A percentile compares a stretch with the other conserved stretches of the same genome.
Conservation (phyloP, 2,888 invertebrate genomes). For the Hypercompe scribonia region DNA sequence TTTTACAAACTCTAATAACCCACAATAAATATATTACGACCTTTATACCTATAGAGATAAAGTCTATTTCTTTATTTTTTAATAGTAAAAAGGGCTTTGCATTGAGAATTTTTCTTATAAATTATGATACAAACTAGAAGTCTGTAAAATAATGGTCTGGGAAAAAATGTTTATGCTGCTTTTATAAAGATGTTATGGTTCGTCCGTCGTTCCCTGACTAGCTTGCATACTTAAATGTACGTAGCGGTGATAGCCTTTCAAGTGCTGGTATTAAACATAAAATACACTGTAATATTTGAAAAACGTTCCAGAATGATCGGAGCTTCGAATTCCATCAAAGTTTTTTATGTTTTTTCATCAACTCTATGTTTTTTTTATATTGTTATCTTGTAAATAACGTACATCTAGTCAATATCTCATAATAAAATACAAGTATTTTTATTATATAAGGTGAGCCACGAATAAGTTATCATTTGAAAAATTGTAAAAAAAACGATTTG, state of each 20-base stretch:
- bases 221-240: constrained; percentile 25
- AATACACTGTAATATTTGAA: neutral
- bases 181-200: constrained; percentile 27
- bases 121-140: constrained; percentile 52
- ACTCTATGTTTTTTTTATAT: neutral
- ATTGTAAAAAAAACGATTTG: too few species aligned
- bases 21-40: constrained; percentile 13
- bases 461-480: too few species aligned
- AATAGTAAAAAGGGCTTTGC: constrained; percentile 15
- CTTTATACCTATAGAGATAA: constrained; percentile 15
- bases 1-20: constrained; percentile 14
- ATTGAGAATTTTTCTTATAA: constrained; percentile 49
- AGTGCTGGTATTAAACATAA: constrained; percentile 3
- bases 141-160: constrained; percentile 46
- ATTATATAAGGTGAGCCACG: too few species aligned
- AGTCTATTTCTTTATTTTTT: constrained; percentile 5
- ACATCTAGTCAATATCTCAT: too few species aligned
- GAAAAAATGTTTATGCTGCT: constrained; percentile 35
- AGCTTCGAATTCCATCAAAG: neutral
- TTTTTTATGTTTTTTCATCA: neutral
- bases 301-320: neutral
- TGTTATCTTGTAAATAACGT: too few species aligned
- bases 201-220: constrained; percentile 25
- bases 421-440: too few species aligned
- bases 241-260: neutral